Conservation (phyloP, 2,797 vertebrate species). For the Melanotaenia maccullochi region DNA sequence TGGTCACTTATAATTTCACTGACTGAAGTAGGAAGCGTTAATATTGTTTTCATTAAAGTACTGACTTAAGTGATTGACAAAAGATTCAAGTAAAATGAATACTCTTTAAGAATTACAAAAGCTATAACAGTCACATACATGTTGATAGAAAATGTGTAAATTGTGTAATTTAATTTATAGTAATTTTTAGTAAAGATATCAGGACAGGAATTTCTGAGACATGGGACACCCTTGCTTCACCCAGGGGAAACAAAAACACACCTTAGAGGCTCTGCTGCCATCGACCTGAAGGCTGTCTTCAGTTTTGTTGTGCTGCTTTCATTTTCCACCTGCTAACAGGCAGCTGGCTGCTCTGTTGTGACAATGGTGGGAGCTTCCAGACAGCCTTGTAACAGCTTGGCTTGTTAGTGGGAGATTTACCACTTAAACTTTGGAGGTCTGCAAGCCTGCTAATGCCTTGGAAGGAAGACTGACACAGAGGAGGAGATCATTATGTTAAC, state of each 20-base stretch:
- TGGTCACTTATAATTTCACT: neutral
- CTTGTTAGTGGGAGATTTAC: conserved; percentile 77
- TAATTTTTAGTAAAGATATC: neutral
- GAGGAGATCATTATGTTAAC: conserved; percentile 58
- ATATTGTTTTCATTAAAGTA: neutral
- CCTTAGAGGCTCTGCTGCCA: conserved; percentile 14
- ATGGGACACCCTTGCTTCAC: neutral
- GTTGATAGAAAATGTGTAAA: no score
- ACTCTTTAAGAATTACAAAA: neutral
- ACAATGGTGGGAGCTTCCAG: conserved; percentile 59
- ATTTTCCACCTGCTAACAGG: conserved; percentile 59
- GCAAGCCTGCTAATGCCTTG: conserved; percentile 65
- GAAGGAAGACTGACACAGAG: conserved; percentile 57
- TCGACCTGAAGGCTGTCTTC: conserved; percentile 38
- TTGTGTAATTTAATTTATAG: no score
- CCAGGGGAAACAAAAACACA: conserved; percentile 10
- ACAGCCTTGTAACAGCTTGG: conserved; percentile 60
- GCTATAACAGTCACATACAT: neutral
- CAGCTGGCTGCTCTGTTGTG: conserved; percentile 64
- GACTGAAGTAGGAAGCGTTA: neutral
- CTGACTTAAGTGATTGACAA: neutral
- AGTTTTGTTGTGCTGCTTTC: conserved; percentile 33
- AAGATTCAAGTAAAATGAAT: neutral
- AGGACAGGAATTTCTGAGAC: neutral
- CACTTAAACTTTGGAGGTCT: conserved; percentile 60